Conservation (phyloP, 35 echinoderm and acorn worm genomes). For the Apostichopus japonicus region DNA sequence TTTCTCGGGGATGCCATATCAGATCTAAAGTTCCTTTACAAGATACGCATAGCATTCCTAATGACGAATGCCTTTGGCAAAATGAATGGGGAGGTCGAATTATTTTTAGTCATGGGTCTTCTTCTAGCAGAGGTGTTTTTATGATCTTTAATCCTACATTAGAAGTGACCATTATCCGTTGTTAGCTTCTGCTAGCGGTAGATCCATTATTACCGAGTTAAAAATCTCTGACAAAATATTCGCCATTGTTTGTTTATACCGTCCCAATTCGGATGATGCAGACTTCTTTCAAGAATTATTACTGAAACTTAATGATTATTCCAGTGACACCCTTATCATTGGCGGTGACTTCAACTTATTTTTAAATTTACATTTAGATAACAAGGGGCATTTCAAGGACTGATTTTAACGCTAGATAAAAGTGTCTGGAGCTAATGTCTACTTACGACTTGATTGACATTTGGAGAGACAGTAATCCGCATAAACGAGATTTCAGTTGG, state of each 20-base stretch:
- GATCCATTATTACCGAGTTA: neutral
- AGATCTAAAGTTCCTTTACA: neutral
- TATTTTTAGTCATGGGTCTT: neutral
- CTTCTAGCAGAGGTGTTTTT: neutral
- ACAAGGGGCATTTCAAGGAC: neutral
- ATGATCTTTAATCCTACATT: neutral
- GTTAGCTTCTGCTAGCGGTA: neutral
- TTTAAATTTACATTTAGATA: neutral
- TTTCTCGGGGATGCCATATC: neutral
- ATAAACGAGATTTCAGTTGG: conserved; percentile 9
- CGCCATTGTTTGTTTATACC: conserved; percentile 17
- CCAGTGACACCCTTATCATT: neutral
- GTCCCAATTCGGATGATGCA: neutral
- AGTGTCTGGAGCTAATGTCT: conserved; percentile 18
- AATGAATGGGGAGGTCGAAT: conserved; percentile 18
- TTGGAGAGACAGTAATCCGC: neutral
- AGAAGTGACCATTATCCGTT: neutral
- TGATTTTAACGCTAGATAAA: neutral
- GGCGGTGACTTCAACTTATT: neutral
- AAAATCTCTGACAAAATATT: neutral
- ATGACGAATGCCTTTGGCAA: conserved; percentile 24
- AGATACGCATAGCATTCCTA: neutral
- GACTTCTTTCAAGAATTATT: neutral
- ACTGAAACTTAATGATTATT: conserved; percentile 6
- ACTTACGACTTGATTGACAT: conserved; percentile 40